These are phyloP conservation scores for Podiceps cristatus DNA, from an alignment of 2,113 vertebrate species.

Conservation along the genomic window DNA sequence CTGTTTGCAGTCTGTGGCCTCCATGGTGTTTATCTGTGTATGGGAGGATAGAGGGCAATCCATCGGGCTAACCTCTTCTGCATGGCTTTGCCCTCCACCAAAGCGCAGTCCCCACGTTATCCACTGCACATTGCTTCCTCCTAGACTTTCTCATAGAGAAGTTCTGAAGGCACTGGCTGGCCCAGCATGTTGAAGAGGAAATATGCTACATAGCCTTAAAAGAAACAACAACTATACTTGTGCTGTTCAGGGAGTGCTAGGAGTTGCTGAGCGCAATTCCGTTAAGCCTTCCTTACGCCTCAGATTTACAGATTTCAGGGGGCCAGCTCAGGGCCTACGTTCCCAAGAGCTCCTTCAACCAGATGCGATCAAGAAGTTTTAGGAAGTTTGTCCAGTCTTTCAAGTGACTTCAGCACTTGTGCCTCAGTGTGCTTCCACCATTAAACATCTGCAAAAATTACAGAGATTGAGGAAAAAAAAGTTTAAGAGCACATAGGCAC, in stretches of 20 bases:
- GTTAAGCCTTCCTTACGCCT: neutral
- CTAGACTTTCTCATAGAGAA: neutral
- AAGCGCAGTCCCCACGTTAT: fast-evolving
- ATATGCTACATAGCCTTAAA: neutral
- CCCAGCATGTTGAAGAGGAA: neutral
- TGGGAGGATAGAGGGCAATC: neutral
- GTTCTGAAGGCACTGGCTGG: neutral
- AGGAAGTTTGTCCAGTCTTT: neutral
- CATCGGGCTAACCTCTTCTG: neutral
- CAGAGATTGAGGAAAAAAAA: neutral
- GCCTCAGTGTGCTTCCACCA: neutral
- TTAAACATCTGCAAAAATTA: neutral
- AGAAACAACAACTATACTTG: neutral
- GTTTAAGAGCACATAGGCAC: fast-evolving
- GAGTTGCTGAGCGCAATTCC: neutral
- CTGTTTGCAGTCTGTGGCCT: neutral
- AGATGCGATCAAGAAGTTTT: neutral
- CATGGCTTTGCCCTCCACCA: neutral
- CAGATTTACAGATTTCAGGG: neutral
- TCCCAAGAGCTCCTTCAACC: neutral
- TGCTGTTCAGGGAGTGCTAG: neutral
- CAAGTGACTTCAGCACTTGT: neutral
- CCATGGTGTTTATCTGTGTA: fast-evolving
- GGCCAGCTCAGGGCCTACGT: neutral
- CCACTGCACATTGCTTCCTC: neutral